A percentile compares a stretch with the other conserved stretches of the same genome.
phyloP scores from a whole-genome alignment of 2,113 vertebrate species.

The Scomber scombrus region DNA sequence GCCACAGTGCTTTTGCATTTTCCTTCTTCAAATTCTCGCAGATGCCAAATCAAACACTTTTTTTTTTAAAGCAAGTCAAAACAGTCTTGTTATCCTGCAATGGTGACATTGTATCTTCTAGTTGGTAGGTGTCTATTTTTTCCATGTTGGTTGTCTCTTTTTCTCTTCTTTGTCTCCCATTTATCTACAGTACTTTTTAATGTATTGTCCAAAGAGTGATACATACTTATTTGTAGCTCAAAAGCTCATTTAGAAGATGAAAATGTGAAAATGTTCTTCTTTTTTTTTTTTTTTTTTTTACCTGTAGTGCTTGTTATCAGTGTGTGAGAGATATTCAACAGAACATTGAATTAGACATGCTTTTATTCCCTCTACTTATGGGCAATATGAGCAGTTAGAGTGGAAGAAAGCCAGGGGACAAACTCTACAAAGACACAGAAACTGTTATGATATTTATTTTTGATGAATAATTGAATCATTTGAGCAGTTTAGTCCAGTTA shows the following conservation, averaged over 20 bases:
- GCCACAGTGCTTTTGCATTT: too few relatives aligned
- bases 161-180: background rate
- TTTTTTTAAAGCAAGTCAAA: too few relatives aligned
- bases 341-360: conserved; percentile 70
- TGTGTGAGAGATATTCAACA: conserved; percentile 52
- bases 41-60: too few relatives aligned
- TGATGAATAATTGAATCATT: conserved; percentile 35
- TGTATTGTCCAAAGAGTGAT: background rate
- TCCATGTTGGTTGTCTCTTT: background rate
- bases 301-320: conserved; percentile 32
- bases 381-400: conserved; percentile 13
- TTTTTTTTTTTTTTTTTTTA: conserved; percentile 22
- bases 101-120: background rate
- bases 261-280: conserved; percentile 27
- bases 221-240: background rate
- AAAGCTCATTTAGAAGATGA: background rate
- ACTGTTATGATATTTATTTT: conserved; percentile 15
- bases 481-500: conserved; percentile 14
- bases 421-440: conserved; percentile 36
- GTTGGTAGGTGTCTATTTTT: background rate
- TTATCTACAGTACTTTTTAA: background rate
- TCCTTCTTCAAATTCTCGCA: too few relatives aligned
- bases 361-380: conserved; percentile 37
- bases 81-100: background rate
- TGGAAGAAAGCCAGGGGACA: conserved; percentile 28